phyloP scores from a whole-genome alignment of 2,888 invertebrate genomes.

The Ectemnius cavifrons region DNA sequence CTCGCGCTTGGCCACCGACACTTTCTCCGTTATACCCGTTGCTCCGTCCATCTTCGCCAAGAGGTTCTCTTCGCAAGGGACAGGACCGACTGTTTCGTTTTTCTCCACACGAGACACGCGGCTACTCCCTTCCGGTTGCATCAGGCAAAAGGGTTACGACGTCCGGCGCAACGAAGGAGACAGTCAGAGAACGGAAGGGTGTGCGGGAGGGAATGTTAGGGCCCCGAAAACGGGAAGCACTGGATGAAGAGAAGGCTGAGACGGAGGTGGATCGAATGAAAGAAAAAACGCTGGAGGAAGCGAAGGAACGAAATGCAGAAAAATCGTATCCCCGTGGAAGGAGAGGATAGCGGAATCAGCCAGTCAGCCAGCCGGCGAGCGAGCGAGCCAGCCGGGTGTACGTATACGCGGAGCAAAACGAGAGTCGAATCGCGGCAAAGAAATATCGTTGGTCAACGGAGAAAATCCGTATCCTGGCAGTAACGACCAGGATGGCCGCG shows the following conservation, averaged over 20 bases:
- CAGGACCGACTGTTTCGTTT: conserved; percentile 28
- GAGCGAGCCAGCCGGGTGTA: conserved; percentile 11
- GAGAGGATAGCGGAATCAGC: conserved; percentile 11
- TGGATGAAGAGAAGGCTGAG: conserved; percentile 15
- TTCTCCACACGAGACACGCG: conserved; percentile 20
- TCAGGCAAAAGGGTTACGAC: conserved; percentile 43
- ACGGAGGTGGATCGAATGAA: conserved; percentile 9
- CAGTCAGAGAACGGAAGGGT: neutral
- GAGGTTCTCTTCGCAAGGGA: neutral
- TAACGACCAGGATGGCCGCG: conserved; percentile 72
- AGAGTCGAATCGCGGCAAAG: conserved; percentile 64
- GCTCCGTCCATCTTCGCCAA: neutral
- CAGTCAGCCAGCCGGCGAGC: neutral
- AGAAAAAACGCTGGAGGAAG: conserved; percentile 43
- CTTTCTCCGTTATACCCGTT: neutral
- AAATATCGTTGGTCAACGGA: conserved; percentile 72
- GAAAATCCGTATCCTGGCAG: conserved; percentile 75
- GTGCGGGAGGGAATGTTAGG: neutral
- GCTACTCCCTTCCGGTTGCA: conserved; percentile 23
- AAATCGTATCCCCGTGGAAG: conserved; percentile 41
- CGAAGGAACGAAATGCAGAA: conserved; percentile 46
- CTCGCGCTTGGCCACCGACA: neutral
- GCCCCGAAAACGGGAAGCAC: conserved; percentile 13
- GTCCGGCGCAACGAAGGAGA: neutral
- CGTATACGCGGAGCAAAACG: conserved; percentile 50